Percentiles rank a stretch among this genome's conserved stretches.
Evolutionary conservation across 1,140 invertebrate genomes (phyloP).

Genomic region (Drosophila ficusphila): DNA sequence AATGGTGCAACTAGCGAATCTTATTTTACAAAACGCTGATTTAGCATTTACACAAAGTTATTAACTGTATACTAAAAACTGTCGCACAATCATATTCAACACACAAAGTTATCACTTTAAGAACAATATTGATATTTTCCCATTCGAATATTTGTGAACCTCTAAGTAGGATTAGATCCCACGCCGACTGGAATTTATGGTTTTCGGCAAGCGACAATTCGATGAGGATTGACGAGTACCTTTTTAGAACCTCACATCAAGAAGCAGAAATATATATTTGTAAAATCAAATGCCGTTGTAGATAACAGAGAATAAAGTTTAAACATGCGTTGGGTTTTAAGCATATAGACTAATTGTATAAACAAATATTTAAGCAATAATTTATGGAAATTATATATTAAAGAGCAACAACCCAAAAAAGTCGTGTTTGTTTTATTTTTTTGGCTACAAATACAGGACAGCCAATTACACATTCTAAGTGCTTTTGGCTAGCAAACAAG

Average conservation of each 20-base stretch:
- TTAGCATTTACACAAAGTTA: constrained; percentile 66
- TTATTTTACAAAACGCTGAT: constrained; percentile 59
- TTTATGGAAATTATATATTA: constrained; percentile 68
- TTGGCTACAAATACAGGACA: constrained; percentile 5
- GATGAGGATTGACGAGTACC: constrained; percentile 26
- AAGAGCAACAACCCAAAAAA: constrained; percentile 13
- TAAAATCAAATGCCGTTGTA: constrained; percentile 42
- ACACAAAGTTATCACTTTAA: constrained; percentile 28
- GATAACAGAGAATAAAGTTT: constrained; percentile 27
- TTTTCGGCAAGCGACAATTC: constrained; percentile 33
- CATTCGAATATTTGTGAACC: constrained; percentile 56
- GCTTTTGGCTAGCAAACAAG: not conserved
- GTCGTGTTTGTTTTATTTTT: constrained; percentile 1
- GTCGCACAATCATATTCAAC: constrained; percentile 71
- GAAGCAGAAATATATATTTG: constrained; percentile 36
- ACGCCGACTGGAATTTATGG: constrained; percentile 27
- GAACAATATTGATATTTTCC: constrained; percentile 37
- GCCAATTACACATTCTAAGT: not conserved
- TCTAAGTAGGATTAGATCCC: constrained; percentile 1
- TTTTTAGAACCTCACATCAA: constrained; percentile 36
- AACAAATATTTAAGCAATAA: constrained; percentile 77
- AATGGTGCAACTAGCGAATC: constrained; percentile 45
- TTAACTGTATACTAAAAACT: constrained; percentile 47
- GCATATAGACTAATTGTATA: constrained; percentile 73
- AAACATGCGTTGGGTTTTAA: constrained; percentile 39